Percentiles rank a stretch among this genome's conserved stretches.
phyloP scores from a whole-genome alignment of 1,140 invertebrate genomes.

The Oedothorax gibbosus region DNA sequence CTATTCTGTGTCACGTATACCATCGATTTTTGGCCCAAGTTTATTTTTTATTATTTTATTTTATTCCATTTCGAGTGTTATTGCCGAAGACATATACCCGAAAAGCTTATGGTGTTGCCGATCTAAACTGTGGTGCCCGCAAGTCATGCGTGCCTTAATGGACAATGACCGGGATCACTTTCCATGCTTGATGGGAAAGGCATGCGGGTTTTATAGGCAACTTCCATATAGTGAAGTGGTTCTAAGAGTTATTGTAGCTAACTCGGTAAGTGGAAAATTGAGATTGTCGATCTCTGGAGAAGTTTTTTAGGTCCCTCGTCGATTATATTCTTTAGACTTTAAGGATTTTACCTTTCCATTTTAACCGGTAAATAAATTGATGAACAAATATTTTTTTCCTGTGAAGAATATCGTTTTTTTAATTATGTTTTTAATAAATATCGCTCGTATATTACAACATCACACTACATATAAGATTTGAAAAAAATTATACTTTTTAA shows the following conservation, averaged over 20 bases:
- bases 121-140: slow-evolving; percentile 13
- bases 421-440: too few species aligned
- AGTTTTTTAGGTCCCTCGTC: neutral
- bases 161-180: slow-evolving; percentile 1
- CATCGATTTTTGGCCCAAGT: slow-evolving; percentile 39
- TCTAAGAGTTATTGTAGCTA: slow-evolving; percentile 13
- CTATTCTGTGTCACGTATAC: slow-evolving; percentile 55
- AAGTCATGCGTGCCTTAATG: slow-evolving; percentile 31
- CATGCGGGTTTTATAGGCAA: neutral
- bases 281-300: slow-evolving; percentile 6
- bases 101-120: slow-evolving; percentile 9
- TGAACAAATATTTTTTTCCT: slow-evolving; percentile 26
- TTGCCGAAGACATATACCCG: slow-evolving; percentile 1
- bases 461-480: too few species aligned
- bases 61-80: slow-evolving; percentile 9
- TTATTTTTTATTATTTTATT: slow-evolving; percentile 29
- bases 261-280: slow-evolving; percentile 13
- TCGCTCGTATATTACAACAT: too few species aligned
- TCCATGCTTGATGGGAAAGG: neutral
- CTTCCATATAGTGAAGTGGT: slow-evolving; percentile 3
- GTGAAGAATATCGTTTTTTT: too few species aligned
- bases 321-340: slow-evolving; percentile 1
- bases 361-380: slow-evolving; percentile 1
- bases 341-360: neutral
- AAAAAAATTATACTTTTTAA: too few species aligned